These are phyloP conservation scores for Grammomys surdaster DNA, from an alignment of 2,113 vertebrate species.

Conservation along the genomic window DNA sequence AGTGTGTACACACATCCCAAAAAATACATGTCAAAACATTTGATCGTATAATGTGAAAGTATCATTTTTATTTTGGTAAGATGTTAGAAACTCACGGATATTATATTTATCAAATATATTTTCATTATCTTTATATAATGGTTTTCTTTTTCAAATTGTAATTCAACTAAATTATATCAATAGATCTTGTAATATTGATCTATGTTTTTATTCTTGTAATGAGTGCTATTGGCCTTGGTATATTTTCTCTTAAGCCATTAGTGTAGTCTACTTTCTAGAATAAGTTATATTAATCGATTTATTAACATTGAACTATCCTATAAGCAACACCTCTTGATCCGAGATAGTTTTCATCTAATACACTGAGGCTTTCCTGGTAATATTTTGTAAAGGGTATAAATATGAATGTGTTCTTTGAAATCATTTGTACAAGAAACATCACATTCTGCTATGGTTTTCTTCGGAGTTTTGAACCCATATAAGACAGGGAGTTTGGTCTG, in stretches of 20 bases:
- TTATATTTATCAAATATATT: conserved; percentile 70
- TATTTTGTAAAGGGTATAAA: conserved; percentile 27
- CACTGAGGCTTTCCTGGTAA: conserved; percentile 25
- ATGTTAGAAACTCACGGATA: conserved; percentile 52
- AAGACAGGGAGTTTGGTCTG: neutral
- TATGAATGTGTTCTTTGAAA: neutral
- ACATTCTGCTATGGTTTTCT: neutral
- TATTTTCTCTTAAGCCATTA: conserved; percentile 74
- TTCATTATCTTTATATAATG: conserved; percentile 67
- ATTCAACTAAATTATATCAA: conserved; percentile 71
- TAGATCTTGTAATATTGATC: conserved; percentile 65
- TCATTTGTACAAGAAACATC: conserved; percentile 58
- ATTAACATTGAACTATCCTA: conserved; percentile 54
- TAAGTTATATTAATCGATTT: conserved; percentile 66
- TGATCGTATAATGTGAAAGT: neutral
- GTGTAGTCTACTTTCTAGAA: conserved; percentile 57
- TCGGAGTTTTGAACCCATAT: conserved; percentile 19
- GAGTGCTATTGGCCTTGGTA: conserved; percentile 46
- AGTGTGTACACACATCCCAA: neutral
- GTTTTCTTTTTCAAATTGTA: conserved; percentile 64
- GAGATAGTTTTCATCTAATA: conserved; percentile 58
- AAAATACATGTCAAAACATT: neutral
- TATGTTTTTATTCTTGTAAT: conserved; percentile 66
- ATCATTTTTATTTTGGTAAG: conserved; percentile 48
- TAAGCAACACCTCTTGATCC: conserved; percentile 54